A percentile compares a stretch with the other conserved stretches of the same genome.
Evolutionary conservation across 2,888 invertebrate genomes (phyloP).

Genomic region (Dascillus cervinus): DNA sequence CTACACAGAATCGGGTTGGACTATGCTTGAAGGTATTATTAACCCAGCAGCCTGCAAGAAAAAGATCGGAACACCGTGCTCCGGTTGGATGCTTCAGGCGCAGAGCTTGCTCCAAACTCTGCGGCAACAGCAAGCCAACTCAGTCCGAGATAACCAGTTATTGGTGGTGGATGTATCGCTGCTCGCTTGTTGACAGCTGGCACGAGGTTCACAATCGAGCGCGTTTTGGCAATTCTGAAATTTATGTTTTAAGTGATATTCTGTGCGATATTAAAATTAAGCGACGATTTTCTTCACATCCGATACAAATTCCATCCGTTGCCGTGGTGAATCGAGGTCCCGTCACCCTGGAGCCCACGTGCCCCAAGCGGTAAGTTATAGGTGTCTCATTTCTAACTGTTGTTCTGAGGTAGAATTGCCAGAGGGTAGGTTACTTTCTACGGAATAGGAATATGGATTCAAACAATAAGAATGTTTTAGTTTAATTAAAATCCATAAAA

Average conservation of each 20-base stretch:
- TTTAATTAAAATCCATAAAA: too few species aligned
- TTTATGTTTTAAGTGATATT: background rate
- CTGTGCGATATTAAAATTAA: slow-evolving; percentile 2
- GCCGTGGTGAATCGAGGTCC: slow-evolving; percentile 34
- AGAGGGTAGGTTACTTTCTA: slow-evolving; percentile 20
- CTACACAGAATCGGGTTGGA: slow-evolving; percentile 29
- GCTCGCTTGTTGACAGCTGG: slow-evolving; percentile 7
- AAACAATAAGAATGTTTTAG: too few species aligned
- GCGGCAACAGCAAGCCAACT: slow-evolving; percentile 23
- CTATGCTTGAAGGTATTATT: slow-evolving; percentile 34
- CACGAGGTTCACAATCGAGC: slow-evolving; percentile 19
- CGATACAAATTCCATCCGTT: slow-evolving; percentile 24
- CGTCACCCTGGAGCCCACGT: slow-evolving; percentile 40
- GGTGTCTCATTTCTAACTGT: slow-evolving; percentile 13
- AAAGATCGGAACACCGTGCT: slow-evolving; percentile 28
- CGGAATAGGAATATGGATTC: slow-evolving; percentile 2
- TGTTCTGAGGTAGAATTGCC: slow-evolving; percentile 11
- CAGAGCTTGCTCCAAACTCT: slow-evolving; percentile 22
- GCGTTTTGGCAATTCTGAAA: slow-evolving; percentile 4
- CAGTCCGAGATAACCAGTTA: slow-evolving; percentile 23
- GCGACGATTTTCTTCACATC: slow-evolving; percentile 34
- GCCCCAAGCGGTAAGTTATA: slow-evolving; percentile 36
- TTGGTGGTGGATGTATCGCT: slow-evolving; percentile 14
- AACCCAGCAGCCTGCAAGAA: slow-evolving; percentile 36
- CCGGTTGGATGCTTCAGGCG: slow-evolving; percentile 31